Conservation (phyloP, 2,888 invertebrate genomes). For the Thecocarcelia acutangulata region DNA sequence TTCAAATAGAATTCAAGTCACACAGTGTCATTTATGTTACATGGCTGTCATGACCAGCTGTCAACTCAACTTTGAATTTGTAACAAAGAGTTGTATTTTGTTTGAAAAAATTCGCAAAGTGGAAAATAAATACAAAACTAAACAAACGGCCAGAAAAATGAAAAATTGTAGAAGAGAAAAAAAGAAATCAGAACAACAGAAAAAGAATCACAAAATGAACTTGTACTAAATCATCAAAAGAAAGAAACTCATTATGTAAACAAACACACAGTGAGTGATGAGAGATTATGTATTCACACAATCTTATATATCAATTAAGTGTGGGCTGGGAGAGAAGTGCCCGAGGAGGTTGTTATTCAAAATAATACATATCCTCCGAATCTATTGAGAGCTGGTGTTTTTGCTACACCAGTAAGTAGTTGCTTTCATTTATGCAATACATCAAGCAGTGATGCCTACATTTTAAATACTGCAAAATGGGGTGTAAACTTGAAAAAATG, state of each 20-base stretch:
- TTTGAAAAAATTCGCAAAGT: conserved; percentile 44
- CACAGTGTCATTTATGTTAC: conserved; percentile 63
- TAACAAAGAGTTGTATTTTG: conserved; percentile 61
- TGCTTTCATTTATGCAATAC: too few relatives aligned
- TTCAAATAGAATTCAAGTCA: conserved; percentile 65
- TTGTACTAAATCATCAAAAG: conserved; percentile 61
- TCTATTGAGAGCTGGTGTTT: too few relatives aligned
- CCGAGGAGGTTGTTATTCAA: neutral
- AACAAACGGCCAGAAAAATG: conserved; percentile 17
- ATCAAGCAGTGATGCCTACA: too few relatives aligned
- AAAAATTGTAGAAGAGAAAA: conserved; percentile 30
- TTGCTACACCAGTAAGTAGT: too few relatives aligned
- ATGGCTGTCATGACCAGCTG: conserved; percentile 68
- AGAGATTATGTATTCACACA: conserved; percentile 40
- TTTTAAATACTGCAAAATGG: too few relatives aligned
- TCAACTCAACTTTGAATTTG: conserved; percentile 64
- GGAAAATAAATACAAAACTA: conserved; percentile 28
- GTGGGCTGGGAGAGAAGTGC: neutral
- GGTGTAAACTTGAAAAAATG: too few relatives aligned
- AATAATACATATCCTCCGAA: too few relatives aligned
- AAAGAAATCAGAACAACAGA: neutral
- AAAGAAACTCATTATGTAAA: conserved; percentile 60
- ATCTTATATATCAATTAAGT: conserved; percentile 8
- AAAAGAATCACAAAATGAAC: conserved; percentile 44
- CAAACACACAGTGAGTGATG: conserved; percentile 39